Base-by-base conservation (phyloP, 1,140 invertebrate genomes). In the Drosophila kepulauana region DNA sequence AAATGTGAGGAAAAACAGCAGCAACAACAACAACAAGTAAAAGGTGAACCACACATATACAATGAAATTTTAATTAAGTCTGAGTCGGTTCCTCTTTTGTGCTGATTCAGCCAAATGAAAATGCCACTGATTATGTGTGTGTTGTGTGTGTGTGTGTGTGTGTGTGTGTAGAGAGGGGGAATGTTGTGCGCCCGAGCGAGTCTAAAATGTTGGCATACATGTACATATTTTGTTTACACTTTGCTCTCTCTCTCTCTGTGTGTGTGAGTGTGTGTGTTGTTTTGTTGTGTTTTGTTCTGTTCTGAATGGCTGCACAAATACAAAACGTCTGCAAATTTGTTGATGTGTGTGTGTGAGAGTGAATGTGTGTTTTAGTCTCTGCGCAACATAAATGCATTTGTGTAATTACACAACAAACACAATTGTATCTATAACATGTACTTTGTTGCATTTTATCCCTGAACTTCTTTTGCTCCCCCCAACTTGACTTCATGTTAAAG, bases 61-160 rank as follows among this genome's bases (percentile, higher is more conserved):
- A 86, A 86, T 86, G 82, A 88, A 86, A 86, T 86, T 86, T 88
- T 86, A 86, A 88, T 86, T 86, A 86, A 82, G 82, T 88, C 84
- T 82, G 79, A 77, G 82, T 67, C 59, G 76, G 65, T 68, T 63
- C 52, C 78, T 52, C 76, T 70, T 82, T 88, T 86, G 84, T 86
- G 84, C 79, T 82, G 84, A 86, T 79, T 84, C 82, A 86, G 82
- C 84, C 79, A 68, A 82, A 87, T 79, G 82, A 82, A 82, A 87
- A 87, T 87, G 82, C 82, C 82, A 87, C 82, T 86, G 82, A 86
- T 86, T 85, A 85, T 86, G 65, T 33, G 35, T 46, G 7, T 56
- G 35, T 35, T 28, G 15, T 43, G 43, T 70, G 45, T 62, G 51
- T n/a, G 3, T 48, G 46, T 54, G 25, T n/a, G 54, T 28, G 8